phyloP scores from a whole-genome alignment of 2,888 invertebrate genomes.

The Helleia helle region DNA sequence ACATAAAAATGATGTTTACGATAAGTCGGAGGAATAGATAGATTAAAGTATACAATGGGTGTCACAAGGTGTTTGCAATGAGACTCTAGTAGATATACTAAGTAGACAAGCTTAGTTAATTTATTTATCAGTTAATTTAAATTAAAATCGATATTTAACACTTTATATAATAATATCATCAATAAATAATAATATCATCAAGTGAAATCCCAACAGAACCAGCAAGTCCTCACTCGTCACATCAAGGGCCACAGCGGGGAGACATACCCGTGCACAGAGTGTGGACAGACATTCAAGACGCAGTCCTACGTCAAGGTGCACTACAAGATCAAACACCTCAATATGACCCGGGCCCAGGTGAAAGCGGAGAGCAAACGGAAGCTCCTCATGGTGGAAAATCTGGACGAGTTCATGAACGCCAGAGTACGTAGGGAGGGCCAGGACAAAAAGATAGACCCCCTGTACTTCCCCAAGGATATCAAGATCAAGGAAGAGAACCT shows the following conservation, averaged over 20 bases:
- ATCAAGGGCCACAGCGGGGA: slow-evolving; percentile 32
- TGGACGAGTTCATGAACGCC: slow-evolving; percentile 16
- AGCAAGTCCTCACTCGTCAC: slow-evolving; percentile 37
- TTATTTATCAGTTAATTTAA: too few species aligned
- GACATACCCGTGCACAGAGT: slow-evolving; percentile 37
- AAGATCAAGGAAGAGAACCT: slow-evolving; percentile 12
- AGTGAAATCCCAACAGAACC: too few species aligned
- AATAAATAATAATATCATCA: too few species aligned
- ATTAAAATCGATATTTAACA: too few species aligned
- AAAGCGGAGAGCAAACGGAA: slow-evolving; percentile 26
- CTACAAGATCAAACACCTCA: slow-evolving; percentile 34
- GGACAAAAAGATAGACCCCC: background rate
- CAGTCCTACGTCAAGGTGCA: slow-evolving; percentile 40
- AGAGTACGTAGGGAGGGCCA: slow-evolving; percentile 9
- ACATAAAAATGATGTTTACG: too few species aligned
- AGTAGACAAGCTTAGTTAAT: too few species aligned
- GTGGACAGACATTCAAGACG: slow-evolving; percentile 37
- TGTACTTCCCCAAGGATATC: background rate
- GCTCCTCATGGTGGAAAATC: slow-evolving; percentile 19
- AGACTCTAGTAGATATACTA: too few species aligned
- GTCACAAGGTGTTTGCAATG: too few species aligned
- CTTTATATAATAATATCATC: too few species aligned
- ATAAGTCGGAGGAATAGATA: too few species aligned
- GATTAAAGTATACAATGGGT: too few species aligned
- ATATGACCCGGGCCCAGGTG: slow-evolving; percentile 36